phyloP scores from a whole-genome alignment of 2,113 vertebrate species.

The Otis tarda region DNA sequence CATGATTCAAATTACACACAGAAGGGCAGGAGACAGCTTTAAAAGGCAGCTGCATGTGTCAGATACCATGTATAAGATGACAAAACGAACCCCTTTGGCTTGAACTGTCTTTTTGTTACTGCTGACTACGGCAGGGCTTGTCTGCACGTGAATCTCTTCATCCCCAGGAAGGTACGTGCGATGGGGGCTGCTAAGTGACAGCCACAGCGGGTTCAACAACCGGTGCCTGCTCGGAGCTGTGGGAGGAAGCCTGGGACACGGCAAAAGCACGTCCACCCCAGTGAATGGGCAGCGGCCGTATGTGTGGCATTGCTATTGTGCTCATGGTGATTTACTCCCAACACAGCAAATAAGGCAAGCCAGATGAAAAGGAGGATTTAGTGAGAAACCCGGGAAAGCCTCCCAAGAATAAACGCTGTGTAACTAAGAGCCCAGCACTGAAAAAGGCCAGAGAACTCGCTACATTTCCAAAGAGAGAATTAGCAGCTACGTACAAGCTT shows the following conservation, averaged over 20 bases:
- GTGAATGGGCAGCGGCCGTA: constrained; percentile 49
- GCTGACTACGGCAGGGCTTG: background rate
- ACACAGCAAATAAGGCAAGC: background rate
- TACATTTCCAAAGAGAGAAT: background rate
- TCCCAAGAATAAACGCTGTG: background rate
- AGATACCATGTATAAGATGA: background rate
- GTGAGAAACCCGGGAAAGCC: background rate
- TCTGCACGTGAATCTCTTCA: background rate
- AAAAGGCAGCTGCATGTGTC: background rate
- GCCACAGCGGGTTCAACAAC: constrained; percentile 31
- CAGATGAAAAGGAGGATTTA: background rate
- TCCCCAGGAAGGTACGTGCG: background rate
- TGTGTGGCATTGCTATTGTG: constrained; percentile 72
- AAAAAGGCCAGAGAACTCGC: background rate
- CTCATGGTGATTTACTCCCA: background rate
- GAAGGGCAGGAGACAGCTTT: background rate
- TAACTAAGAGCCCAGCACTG: background rate
- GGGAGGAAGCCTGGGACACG: constrained; percentile 63
- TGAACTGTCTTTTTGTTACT: background rate
- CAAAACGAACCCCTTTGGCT: background rate
- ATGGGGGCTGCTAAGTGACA: constrained; percentile 73
- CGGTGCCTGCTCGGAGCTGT: constrained; percentile 52
- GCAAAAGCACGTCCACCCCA: constrained; percentile 10
- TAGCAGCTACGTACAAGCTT: background rate
- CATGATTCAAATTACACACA: no score